A percentile compares a stretch with the other conserved stretches of the same genome.
phyloP scores from a whole-genome alignment of 1,140 invertebrate species.

The Halictus rubicundus region DNA sequence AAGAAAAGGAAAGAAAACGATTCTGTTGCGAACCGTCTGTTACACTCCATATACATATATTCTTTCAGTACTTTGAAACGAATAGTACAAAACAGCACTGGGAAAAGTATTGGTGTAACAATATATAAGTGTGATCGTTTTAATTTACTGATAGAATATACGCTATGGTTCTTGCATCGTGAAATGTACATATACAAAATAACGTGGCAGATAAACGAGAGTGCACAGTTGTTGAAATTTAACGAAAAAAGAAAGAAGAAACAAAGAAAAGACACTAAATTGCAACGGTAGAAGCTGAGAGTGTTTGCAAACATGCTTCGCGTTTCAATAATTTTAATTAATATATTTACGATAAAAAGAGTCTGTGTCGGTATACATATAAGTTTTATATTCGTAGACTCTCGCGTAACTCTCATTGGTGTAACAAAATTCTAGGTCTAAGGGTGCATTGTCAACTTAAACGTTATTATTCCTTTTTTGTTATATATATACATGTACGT shows the following conservation, averaged over 20 bases:
- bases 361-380: slow-evolving; percentile 50
- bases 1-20: background rate
- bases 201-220: slow-evolving; percentile 35
- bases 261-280: slow-evolving; percentile 24
- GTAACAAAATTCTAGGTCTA: slow-evolving; percentile 49
- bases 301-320: slow-evolving; percentile 45
- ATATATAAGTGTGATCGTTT: slow-evolving; percentile 49
- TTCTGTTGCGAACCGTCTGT: slow-evolving; percentile 53
- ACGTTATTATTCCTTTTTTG: slow-evolving; percentile 35
- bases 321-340: slow-evolving; percentile 46
- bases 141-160: slow-evolving; percentile 66
- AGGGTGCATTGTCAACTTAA: slow-evolving; percentile 37
- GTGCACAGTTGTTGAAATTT: slow-evolving; percentile 62
- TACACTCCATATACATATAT: slow-evolving; percentile 55
- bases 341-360: slow-evolving; percentile 21
- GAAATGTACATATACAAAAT: slow-evolving; percentile 45
- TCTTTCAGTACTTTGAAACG: slow-evolving; percentile 65
- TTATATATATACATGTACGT: slow-evolving; percentile 39
- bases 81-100: slow-evolving; percentile 63
- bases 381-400: slow-evolving; percentile 57
- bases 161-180: slow-evolving; percentile 45
- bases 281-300: slow-evolving; percentile 39
- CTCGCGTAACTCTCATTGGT: slow-evolving; percentile 38
- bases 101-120: slow-evolving; percentile 12
- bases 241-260: slow-evolving; percentile 12